A percentile compares a stretch with the other conserved stretches of the same genome.
Evolutionary conservation across 2,888 invertebrate genomes (phyloP).

Genomic region (Enoplolaimus lenunculus): DNA sequence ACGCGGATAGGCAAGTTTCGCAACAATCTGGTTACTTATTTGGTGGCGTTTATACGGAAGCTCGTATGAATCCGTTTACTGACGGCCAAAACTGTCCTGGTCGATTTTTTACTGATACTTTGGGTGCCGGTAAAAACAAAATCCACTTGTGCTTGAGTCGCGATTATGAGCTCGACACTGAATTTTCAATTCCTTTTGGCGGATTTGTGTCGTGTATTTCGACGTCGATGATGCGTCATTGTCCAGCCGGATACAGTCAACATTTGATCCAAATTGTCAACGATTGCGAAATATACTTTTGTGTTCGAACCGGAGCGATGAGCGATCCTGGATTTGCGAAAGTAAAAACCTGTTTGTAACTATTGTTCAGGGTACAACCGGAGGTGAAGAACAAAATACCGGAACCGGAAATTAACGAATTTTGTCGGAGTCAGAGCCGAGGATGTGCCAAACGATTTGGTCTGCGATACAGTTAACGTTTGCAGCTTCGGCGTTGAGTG

Average conservation of each 20-base stretch:
- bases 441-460: no score
- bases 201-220: background rate
- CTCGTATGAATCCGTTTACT: constrained; percentile 8
- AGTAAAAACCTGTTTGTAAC: background rate
- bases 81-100: background rate
- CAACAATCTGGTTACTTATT: constrained; percentile 9
- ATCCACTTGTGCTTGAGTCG: constrained; percentile 10
- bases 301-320: constrained; percentile 10
- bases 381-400: no score
- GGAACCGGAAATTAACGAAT: no score
- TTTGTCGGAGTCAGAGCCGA: no score
- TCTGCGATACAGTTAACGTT: no score
- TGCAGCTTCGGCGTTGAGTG: no score
- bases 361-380: no score
- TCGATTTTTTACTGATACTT: background rate
- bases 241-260: constrained; percentile 16
- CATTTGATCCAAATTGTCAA: background rate
- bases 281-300: constrained; percentile 8
- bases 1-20: background rate
- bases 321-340: background rate
- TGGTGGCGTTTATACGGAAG: constrained; percentile 7
- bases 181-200: constrained; percentile 10
- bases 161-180: constrained; percentile 5
- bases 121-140: background rate
- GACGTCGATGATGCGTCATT: background rate